A percentile compares a stretch with the other conserved stretches of the same genome.
Conservation (phyloP, 2,113 vertebrate species). For the Melanotaenia duboulayi region DNA sequence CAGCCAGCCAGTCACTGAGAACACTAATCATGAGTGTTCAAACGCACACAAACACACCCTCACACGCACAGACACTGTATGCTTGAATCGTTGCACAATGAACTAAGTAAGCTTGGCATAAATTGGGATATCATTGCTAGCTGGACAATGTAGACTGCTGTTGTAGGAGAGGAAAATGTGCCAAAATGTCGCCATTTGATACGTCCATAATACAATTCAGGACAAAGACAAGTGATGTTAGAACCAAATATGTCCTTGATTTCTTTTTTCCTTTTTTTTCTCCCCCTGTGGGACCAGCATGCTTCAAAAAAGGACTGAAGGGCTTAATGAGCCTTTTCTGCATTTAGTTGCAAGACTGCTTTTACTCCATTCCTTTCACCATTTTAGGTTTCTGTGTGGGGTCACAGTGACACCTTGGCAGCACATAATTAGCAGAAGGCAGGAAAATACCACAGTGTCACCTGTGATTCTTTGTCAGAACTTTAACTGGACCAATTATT, state of each 20-base stretch:
- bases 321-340: neutral
- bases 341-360: neutral
- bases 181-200: neutral
- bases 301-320: too few species aligned
- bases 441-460: neutral
- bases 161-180: neutral
- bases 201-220: neutral
- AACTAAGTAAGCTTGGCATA: constrained; percentile 42
- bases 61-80: constrained; percentile 38
- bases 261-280: neutral
- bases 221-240: neutral
- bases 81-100: constrained; percentile 34
- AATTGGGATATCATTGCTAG: constrained; percentile 25
- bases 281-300: neutral
- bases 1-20: constrained; percentile 72
- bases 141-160: neutral
- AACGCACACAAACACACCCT: constrained; percentile 35
- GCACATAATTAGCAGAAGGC: neutral
- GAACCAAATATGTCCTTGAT: neutral
- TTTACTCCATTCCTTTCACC: neutral
- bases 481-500: too few species aligned
- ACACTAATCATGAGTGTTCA: constrained; percentile 76
- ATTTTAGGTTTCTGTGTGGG: neutral
- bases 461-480: neutral
- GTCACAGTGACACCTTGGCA: neutral